Evolutionary conservation across 1,140 invertebrate genomes (phyloP), one percentile per base, ranked within the genome.

Genomic region (Brachionus rubens): DNA sequence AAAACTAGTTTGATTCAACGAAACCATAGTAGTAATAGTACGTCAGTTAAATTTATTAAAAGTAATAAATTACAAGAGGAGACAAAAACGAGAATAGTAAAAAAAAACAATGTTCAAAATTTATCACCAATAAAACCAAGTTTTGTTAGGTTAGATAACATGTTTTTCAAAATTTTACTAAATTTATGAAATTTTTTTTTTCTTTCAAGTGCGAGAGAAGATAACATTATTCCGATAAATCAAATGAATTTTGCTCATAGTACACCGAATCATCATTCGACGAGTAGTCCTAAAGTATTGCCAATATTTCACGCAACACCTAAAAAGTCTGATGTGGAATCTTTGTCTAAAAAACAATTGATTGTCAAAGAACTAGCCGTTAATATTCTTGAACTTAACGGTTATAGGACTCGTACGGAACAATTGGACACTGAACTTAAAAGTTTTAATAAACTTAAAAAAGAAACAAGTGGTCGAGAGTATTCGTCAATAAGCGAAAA

Each of bases 101-200:
- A 36, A 33, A 72, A 72, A 40, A 7, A 72, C 30, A 72, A 72
- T 72, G 68, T 54, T 28, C 68, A 48, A 54, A 54, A 48, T 40
- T 52, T 72, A 54, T 72, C 68, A 12, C 68, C 68, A 54, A 72
- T 72, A 36, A 72, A 72, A 28, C 68, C 68, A 7, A 36, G 28
- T 4, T 72, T 72, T 50, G 68, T 72, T 26, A 72, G 36, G 68
- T 72, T 50, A 16, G 36, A 10, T 30, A 33, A 16, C 16, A 46
- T 46, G 28, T 70, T 40, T 36, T 14, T 41, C 26, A 43, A 9
- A 67, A 41, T 21, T 26, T 33, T 33, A 47, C 1, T 14, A n/a
- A 41, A 41, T 19, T 41, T 21, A 47, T n/a, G 19, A 54, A 10
- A 12, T 26, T 30, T 6, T 24, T 3, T n/a, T 30, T 43, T 21